A percentile compares a stretch with the other conserved stretches of the same genome.
phyloP scores from a whole-genome alignment of 2,113 vertebrate genomes.

The Bufo bufo region DNA sequence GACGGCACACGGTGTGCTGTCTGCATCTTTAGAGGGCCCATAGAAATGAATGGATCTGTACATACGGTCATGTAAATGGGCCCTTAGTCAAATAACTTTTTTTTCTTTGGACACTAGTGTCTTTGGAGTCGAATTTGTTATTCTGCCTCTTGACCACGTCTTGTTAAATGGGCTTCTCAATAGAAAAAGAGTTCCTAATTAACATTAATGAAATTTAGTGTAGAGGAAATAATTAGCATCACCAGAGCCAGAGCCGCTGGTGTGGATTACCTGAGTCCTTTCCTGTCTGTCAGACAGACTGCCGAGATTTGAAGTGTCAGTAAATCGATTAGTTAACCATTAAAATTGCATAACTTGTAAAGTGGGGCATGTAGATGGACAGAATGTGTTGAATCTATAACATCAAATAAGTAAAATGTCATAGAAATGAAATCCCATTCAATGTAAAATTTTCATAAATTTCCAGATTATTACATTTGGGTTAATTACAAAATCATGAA shows the following conservation, averaged over 20 bases:
- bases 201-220: neutral
- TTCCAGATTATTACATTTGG: too few species aligned
- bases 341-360: neutral
- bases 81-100: neutral
- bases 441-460: too few species aligned
- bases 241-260: neutral
- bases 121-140: neutral
- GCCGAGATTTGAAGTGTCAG: neutral
- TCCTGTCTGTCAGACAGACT: constrained; percentile 8
- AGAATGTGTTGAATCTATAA: too few species aligned
- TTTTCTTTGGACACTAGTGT: neutral
- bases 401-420: too few species aligned
- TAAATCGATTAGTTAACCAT: neutral
- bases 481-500: too few species aligned
- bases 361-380: neutral
- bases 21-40: too few species aligned
- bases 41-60: too few species aligned
- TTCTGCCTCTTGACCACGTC: neutral
- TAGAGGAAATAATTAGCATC: constrained; percentile 1
- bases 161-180: neutral
- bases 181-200: constrained; percentile 18
- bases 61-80: too few species aligned
- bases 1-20: too few species aligned
- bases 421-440: too few species aligned
- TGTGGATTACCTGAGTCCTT: neutral